phyloP scores from a whole-genome alignment of 2,888 invertebrate species.

The Spatulosminthurus flaviceps region DNA sequence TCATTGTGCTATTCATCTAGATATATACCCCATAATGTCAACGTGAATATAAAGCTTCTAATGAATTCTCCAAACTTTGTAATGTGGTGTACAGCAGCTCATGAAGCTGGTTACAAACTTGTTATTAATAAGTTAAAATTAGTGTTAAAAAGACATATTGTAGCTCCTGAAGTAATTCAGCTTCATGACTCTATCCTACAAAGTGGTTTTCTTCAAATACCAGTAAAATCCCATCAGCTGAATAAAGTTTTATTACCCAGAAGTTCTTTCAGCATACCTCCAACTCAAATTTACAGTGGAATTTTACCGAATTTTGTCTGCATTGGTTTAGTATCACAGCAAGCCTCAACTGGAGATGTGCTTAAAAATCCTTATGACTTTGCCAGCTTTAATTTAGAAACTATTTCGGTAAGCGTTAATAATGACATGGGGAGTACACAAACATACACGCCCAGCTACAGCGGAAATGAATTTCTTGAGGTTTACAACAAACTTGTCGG shows the following conservation, averaged over 20 bases:
- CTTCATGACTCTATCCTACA: not conserved
- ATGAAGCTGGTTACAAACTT: not conserved
- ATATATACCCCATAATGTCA: not conserved
- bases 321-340: not conserved
- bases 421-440: no score
- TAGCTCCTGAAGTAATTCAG: not conserved
- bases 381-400: not conserved
- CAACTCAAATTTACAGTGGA: not conserved
- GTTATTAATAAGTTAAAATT: not conserved
- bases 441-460: no score
- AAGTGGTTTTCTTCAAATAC: not conserved
- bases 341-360: not conserved
- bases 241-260: not conserved
- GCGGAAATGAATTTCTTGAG: no score
- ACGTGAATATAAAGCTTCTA: not conserved
- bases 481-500: no score
- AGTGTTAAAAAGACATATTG: not conserved
- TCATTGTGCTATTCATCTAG: not conserved
- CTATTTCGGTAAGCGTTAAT: no score
- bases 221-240: not conserved
- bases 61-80: not conserved
- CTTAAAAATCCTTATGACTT: not conserved
- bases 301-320: not conserved
- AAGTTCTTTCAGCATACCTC: not conserved
- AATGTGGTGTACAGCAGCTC: not conserved